A percentile compares a stretch with the other conserved stretches of the same genome.
Conservation (phyloP, 2,888 invertebrate genomes). For the Aphodius sticticus region DNA sequence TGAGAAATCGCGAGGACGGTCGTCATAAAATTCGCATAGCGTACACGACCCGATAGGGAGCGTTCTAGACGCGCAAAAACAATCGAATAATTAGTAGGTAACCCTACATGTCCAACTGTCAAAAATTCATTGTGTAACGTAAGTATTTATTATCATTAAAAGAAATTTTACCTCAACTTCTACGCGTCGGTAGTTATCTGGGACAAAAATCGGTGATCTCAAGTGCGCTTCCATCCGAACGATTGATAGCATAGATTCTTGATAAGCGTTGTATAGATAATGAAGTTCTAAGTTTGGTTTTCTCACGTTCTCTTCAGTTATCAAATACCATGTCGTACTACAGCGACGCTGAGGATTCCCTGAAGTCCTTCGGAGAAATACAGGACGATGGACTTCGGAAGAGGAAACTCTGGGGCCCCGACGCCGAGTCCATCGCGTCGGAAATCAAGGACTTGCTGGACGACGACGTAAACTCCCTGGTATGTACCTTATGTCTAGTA, state of each 20-base stretch:
- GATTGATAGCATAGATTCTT: not conserved
- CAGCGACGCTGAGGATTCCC: conserved; percentile 59
- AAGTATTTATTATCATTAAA: conserved; percentile 16
- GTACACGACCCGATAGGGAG: not conserved
- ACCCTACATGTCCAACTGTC: conserved; percentile 24
- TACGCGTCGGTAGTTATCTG: not conserved
- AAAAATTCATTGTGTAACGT: conserved; percentile 33
- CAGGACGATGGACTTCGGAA: conserved; percentile 49
- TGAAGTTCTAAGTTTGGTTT: no score
- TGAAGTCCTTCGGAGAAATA: conserved; percentile 51
- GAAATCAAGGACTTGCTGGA: conserved; percentile 62
- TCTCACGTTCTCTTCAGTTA: not conserved
- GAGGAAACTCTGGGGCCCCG: conserved; percentile 59
- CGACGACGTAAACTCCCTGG: conserved; percentile 59
- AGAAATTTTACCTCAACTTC: not conserved
- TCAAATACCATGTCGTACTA: conserved; percentile 56
- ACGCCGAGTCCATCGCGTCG: conserved; percentile 58
- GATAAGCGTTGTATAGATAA: not conserved
- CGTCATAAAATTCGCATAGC: not conserved
- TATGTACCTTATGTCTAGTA: conserved; percentile 39
- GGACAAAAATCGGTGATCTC: not conserved
- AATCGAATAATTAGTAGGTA: not conserved
- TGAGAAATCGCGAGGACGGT: not conserved
- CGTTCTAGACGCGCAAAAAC: not conserved
- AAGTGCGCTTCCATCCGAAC: not conserved